Conservation (phyloP, 2,113 vertebrate genomes). For the Ceyx cyanopectus region DNA sequence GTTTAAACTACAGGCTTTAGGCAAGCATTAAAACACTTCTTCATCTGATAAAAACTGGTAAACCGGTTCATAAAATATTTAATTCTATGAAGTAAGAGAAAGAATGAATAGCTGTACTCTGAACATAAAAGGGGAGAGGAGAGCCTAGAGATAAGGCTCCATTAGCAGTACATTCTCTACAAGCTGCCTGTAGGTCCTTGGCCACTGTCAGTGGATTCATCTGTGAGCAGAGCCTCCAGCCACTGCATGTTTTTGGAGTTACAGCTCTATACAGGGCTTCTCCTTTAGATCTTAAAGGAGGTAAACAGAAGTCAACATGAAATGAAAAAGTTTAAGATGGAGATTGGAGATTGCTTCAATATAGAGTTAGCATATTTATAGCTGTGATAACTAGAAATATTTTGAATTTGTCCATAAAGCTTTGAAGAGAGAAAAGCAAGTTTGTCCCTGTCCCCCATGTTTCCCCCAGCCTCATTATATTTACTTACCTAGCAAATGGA, state of each 20-base stretch:
- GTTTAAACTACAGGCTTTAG: not conserved
- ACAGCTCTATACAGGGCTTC: not conserved
- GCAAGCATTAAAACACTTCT: not conserved
- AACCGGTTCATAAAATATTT: not conserved
- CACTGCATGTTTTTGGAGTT: not conserved
- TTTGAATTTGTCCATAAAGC: not conserved
- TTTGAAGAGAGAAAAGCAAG: not conserved
- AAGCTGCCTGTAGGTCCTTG: not conserved
- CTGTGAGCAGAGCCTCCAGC: not conserved
- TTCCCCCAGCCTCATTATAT: not conserved
- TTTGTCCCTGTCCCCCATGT: not conserved
- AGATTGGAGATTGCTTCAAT: not conserved
- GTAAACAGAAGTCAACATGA: not conserved
- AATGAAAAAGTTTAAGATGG: not conserved
- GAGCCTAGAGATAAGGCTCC: not conserved
- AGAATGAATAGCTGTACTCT: not conserved
- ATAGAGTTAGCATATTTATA: not conserved
- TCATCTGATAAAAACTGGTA: not conserved
- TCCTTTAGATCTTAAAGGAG: not conserved
- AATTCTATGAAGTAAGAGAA: not conserved
- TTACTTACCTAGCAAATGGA: not conserved
- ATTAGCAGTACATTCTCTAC: not conserved
- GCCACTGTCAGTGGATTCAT: not conserved
- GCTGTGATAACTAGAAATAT: not conserved
- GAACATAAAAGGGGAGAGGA: not conserved